Percentiles rank a stretch among this genome's conserved stretches.
phyloP scores from a whole-genome alignment of 2,888 invertebrate genomes.

The Euzetes globulus region DNA sequence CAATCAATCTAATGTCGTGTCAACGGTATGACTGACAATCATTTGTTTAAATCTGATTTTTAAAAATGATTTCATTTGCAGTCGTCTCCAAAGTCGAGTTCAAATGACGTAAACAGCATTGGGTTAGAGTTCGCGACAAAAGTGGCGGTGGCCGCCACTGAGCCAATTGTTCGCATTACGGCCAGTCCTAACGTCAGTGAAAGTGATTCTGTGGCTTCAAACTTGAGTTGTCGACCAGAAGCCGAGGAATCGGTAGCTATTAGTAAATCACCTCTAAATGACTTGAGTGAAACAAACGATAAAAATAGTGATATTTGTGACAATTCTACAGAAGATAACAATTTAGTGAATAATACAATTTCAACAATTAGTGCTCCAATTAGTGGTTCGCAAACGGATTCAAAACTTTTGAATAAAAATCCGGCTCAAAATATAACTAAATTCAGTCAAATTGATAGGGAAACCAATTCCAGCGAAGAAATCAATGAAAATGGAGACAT shows the following conservation, averaged over 20 bases:
- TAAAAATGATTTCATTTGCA: background rate
- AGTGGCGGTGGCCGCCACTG: background rate
- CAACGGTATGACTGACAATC: background rate
- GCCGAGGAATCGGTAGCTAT: background rate
- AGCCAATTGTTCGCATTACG: background rate
- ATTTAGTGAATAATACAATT: slow-evolving; percentile 3
- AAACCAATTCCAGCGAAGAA: background rate
- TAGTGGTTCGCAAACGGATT: background rate
- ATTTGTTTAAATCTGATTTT: background rate
- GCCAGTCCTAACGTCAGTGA: background rate
- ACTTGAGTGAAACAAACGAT: slow-evolving; percentile 19
- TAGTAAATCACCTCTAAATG: background rate
- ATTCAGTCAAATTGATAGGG: background rate
- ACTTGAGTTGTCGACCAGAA: background rate
- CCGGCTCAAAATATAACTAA: slow-evolving; percentile 10
- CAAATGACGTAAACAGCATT: background rate
- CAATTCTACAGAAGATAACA: background rate
- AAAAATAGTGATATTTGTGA: slow-evolving; percentile 20
- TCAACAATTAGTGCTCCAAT: slow-evolving; percentile 15
- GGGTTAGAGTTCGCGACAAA: background rate
- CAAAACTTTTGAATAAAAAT: background rate
- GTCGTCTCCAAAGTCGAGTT: background rate
- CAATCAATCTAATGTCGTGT: background rate
- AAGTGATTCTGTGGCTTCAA: background rate
- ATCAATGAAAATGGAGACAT: background rate